Conservation (phyloP, 2,797 vertebrate species). For the Pseudochirops corinnae region DNA sequence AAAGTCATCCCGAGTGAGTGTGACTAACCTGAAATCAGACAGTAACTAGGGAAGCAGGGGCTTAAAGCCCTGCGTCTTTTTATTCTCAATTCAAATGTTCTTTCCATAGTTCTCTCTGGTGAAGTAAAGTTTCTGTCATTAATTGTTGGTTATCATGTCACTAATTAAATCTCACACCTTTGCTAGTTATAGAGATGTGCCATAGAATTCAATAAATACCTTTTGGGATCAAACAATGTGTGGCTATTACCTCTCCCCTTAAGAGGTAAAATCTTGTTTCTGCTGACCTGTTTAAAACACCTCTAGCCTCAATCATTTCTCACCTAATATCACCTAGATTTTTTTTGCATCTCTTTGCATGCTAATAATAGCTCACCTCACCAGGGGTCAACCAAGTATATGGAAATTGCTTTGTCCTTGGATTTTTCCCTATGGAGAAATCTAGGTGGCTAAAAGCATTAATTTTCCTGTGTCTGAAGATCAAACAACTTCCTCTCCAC, state of each 20-base stretch:
- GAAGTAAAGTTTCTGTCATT: background rate
- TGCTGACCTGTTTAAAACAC: conserved; percentile 27
- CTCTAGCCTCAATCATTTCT: conserved; percentile 63
- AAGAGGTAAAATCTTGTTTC: conserved; percentile 13
- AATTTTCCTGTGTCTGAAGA: conserved; percentile 67
- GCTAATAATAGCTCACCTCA: conserved; percentile 63
- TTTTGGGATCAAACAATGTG: background rate
- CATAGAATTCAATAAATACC: background rate
- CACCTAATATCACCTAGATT: conserved; percentile 56
- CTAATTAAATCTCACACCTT: background rate
- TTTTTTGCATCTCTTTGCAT: conserved; percentile 31
- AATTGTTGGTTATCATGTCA: background rate
- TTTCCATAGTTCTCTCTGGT: background rate
- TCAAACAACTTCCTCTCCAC: conserved; percentile 35
- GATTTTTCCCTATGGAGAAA: conserved; percentile 69
- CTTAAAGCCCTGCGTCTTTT: background rate
- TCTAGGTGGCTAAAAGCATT: conserved; percentile 72
- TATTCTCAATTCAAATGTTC: background rate
- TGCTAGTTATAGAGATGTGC: background rate
- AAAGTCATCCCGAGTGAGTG: background rate
- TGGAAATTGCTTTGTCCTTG: conserved; percentile 75
- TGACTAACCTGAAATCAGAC: background rate
- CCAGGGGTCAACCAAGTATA: conserved; percentile 29
- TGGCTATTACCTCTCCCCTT: conserved; percentile 44
- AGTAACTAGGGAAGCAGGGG: background rate